These are phyloP conservation scores for Magallana gigas DNA, from an alignment of 1,140 invertebrate genomes.

Conservation along the genomic window DNA sequence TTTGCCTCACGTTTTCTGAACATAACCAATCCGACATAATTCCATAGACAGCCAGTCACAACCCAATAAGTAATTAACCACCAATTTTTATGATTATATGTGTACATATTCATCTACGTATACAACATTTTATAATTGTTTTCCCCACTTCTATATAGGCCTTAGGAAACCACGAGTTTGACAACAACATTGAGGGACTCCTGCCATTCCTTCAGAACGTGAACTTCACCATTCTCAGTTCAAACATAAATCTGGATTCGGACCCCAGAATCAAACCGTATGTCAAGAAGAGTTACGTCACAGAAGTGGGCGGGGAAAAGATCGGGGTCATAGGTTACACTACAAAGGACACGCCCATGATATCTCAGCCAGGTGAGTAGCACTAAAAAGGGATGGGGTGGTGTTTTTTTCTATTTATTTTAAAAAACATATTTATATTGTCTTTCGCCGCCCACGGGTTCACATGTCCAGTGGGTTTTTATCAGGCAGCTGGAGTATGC, in stretches of 20 bases:
- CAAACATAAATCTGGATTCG: slow-evolving; percentile 87
- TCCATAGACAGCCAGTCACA: no score
- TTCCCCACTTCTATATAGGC: slow-evolving; percentile 81
- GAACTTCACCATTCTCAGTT: slow-evolving; percentile 86
- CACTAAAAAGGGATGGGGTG: not conserved
- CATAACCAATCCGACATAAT: no score
- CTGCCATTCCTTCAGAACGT: slow-evolving; percentile 87
- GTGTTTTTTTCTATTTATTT: no score
- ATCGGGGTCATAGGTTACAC: slow-evolving; percentile 93
- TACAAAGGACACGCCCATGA: slow-evolving; percentile 87
- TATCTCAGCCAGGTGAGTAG: slow-evolving; percentile 60
- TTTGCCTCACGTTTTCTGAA: no score
- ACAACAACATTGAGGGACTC: slow-evolving; percentile 87
- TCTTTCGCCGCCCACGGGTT: no score
- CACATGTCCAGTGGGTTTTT: no score
- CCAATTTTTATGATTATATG: no score
- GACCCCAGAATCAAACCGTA: slow-evolving; percentile 83
- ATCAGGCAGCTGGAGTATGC: no score
- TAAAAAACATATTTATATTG: no score
- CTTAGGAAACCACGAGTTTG: slow-evolving; percentile 96
- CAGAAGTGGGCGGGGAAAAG: slow-evolving; percentile 84
- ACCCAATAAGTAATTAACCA: no score
- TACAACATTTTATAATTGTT: no score
- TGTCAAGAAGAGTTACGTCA: slow-evolving; percentile 83
- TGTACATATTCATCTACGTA: no score